Evolutionary conservation across 2,113 vertebrate species (phyloP), one percentile per base, ranked within the genome.

Genomic region (Orcinus orca): DNA sequence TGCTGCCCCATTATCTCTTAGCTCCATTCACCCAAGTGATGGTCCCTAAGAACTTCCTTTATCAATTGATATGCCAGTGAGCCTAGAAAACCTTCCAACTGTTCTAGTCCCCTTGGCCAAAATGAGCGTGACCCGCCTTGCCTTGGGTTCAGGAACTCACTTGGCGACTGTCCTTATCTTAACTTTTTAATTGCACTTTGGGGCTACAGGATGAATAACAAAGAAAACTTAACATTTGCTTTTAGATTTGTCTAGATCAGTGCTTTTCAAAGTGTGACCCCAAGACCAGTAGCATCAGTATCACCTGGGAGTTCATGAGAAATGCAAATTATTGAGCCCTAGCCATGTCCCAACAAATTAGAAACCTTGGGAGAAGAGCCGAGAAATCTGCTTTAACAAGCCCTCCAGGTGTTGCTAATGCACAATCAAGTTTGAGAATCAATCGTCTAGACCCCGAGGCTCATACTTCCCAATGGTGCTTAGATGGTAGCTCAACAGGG

Each of bases 361-460:
- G n/a, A 87, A 63, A 55, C 29, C 2, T 3, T 12, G 18, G 18
- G 17, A 18, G 2, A 5, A 23, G 23, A 10, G 6, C n/a, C 33
- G 29, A 47, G 18, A 55, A 71, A 44, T 63, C 13, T 47, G 33
- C 14, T 80, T 88, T 80, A 55, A 67, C 55, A 88, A 60, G 3
- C 44, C 20, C 55, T 14, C 25, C 26, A 58, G 11, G 55, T 8
- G 23, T 20, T n/a, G 31, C 79, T 77, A 14, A 67, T 18, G 5
- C 15, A 17, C 29, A 65, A 10, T 55, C 31, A 81, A 38, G 26
- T 55, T 31, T 38, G 50, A 71, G 70, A 88, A 47, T 33, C 55
- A 8, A 8, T 7, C 12, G 2, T 63, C 50, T n/a, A 33, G 4
- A 26, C n/a, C 31, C 13, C 6, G 15, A 1, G 5, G 41, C 3